Base-by-base conservation (phyloP, 2,113 vertebrate genomes). In the Cyphomyrus discorhynchus region DNA sequence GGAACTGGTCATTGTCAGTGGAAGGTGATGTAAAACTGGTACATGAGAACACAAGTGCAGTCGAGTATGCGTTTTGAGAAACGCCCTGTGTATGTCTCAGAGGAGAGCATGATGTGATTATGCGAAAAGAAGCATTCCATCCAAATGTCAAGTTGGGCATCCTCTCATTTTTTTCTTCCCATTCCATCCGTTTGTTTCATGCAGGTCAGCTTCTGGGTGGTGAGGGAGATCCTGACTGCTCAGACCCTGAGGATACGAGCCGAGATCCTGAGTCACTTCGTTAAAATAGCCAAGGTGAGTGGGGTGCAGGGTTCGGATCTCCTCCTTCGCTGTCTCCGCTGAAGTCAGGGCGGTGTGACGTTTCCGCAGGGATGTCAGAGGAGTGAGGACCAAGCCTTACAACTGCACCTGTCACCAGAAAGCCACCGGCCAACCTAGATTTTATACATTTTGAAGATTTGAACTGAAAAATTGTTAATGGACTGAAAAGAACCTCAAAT, bases 221-320 rank as follows among this genome's bases (percentile, higher is more conserved):
- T 98, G 93, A 97, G 97, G 94, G 98, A 99, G 95, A 98, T 99
- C 90, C 89, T 99, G 93, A 99, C 97, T 27, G 97, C 97, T 92
- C 98, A 97, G 94, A 99, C 98, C 21, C 95, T 99, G 95, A 99
- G 98, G 95, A 99, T 98, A 93, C 95, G 98, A 90, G 98, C 98
- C 88, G 98, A 98, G 95, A 99, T 98, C 91, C 90, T 99, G 94
- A 96, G 97, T 94, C 98, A 99, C 94, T 99, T 98, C 94, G 97
- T 99, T 94, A 99, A 99, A 96, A 98, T 98, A 93, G 98, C 98
- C 91, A 99, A 99, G 97, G 98, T 99, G 96, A 96, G 97, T 70
- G 89, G 53, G 53, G 24, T 21, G 53, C 13, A 17, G 52, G 17
- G 15, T 82, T 42, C 15, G 10, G 35, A 74, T 35, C 66, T n/a